Base-by-base conservation (phyloP, 2,797 vertebrate genomes). In the Sardinella longiceps region DNA sequence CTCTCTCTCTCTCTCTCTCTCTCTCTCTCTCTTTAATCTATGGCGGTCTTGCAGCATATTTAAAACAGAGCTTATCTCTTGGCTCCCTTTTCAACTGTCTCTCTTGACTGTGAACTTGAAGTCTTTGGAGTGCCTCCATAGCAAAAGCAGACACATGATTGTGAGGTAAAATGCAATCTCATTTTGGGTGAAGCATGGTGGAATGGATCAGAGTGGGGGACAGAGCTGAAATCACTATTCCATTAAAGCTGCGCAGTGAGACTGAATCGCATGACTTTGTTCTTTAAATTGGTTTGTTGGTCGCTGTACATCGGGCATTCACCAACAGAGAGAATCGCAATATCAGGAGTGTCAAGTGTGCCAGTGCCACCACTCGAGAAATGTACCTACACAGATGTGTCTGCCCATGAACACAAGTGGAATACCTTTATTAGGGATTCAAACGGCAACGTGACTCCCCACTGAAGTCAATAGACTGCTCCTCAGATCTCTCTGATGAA, bases 11-110 rank as follows among this genome's bases (percentile, higher is more conserved):
- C 51, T 11, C 9, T 58, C 56, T 58, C 53, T 58, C 56, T 58
- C 56, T 58, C 28, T 33, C 80, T 70, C 60, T 90, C 84, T 86
- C 83, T 91, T 80, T 77, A 92, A 93, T 92, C 91, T 93, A 82
- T 87, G 83, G 90, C 87, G 88, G 90, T 90, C 82, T 91, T 87
- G 86, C 85, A 89, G 84, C 89, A 1, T 90, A 90, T 91, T 91
- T 90, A 87, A 91, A 94, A 91, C 87, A 80, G 80, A 81, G 89
- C 84, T 87, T 93, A 91, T 91, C 89, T 87, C 51, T 87, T 86
- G 88, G 74, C 85, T 92, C 88, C 66, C 87, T 90, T 91, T 90
- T 85, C 43, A 86, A 82, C 82, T 88, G 74, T 87, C 81, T 89
- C 63, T 23, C 70, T 77, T 77, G 33, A 86, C 89, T 87, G 88